These are phyloP conservation scores for Aleadryas rufinucha DNA, from an alignment of 2,113 vertebrate species.

Conservation along the genomic window DNA sequence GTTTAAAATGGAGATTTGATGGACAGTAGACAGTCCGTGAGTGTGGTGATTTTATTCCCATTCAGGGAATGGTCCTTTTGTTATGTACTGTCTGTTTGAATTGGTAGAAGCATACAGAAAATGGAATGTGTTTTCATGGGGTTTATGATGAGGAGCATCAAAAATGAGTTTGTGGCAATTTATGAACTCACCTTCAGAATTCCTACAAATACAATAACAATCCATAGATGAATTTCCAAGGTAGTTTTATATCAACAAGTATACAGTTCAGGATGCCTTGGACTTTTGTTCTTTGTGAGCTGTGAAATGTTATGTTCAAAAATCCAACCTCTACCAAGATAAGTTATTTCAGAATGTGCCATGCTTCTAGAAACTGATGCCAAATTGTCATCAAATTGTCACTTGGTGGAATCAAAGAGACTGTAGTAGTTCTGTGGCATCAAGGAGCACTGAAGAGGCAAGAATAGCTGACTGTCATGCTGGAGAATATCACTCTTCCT, in stretches of 20 bases:
- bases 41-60: background rate
- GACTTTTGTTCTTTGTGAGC: background rate
- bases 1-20: background rate
- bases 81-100: background rate
- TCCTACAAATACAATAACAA: background rate
- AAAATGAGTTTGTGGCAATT: background rate
- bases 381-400: background rate
- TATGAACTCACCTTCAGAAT: background rate
- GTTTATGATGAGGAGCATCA: background rate
- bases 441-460: background rate
- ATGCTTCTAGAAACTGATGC: background rate
- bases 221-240: background rate
- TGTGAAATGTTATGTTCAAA: background rate
- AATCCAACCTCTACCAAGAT: background rate
- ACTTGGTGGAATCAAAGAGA: background rate
- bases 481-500: background rate
- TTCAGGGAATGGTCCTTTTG: background rate
- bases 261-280: background rate
- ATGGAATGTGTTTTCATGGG: background rate
- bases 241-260: background rate
- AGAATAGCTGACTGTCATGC: background rate
- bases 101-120: background rate
- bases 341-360: background rate
- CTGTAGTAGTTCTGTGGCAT: background rate
- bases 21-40: background rate